These are phyloP conservation scores for Megalonaias nervosa DNA, from an alignment of 1,140 invertebrate genomes.

Conservation along the genomic window DNA sequence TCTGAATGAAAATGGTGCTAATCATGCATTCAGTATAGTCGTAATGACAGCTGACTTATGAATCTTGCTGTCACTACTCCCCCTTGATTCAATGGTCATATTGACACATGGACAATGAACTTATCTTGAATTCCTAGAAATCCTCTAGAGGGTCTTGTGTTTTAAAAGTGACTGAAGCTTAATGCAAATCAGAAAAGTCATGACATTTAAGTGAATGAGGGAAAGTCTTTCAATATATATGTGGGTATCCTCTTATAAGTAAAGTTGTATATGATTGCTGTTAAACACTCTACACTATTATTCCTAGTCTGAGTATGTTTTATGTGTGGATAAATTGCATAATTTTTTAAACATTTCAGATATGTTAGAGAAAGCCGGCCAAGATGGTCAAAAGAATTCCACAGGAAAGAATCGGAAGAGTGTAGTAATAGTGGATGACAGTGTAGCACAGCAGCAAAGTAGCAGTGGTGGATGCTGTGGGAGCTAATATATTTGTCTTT, in stretches of 20 bases:
- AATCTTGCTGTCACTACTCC: too few relatives aligned
- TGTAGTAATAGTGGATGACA: slow-evolving; percentile 70
- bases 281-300: neutral
- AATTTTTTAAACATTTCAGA: slow-evolving; percentile 46
- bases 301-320: neutral
- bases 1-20: too few relatives aligned
- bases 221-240: neutral
- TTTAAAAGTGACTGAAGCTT: too few relatives aligned
- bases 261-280: neutral
- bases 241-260: neutral
- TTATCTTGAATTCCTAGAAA: too few relatives aligned
- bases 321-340: neutral
- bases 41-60: too few relatives aligned
- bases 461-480: slow-evolving; percentile 64
- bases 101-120: too few relatives aligned
- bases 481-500: neutral
- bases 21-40: too few relatives aligned
- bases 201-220: neutral
- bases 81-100: too few relatives aligned
- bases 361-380: slow-evolving; percentile 70
- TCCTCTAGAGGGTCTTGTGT: too few relatives aligned
- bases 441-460: slow-evolving; percentile 50
- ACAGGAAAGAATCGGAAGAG: slow-evolving; percentile 59
- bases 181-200: neutral
- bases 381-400: slow-evolving; percentile 50